Evolutionary conservation across 2,888 invertebrate genomes (phyloP).

Genomic region (Rhagium mordax): DNA sequence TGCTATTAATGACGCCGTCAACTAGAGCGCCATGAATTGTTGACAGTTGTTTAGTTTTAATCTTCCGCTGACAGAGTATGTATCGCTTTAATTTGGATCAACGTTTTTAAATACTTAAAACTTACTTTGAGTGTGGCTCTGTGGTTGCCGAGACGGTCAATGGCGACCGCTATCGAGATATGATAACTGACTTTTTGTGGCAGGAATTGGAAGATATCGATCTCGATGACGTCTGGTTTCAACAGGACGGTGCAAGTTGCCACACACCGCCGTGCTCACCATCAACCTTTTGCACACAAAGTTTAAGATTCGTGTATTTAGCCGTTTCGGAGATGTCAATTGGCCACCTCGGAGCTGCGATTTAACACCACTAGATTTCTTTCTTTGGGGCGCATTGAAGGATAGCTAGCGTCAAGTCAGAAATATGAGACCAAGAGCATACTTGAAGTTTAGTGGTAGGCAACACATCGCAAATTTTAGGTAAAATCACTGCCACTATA

Average conservation of each 20-base stretch:
- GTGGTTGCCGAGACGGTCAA: conserved; percentile 12
- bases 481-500: too few relatives aligned
- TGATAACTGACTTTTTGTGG: conserved; percentile 24
- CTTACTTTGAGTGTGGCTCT: background rate
- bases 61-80: background rate
- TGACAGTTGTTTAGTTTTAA: background rate
- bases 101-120: background rate
- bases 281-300: conserved; percentile 34
- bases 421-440: too few relatives aligned
- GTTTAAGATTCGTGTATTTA: conserved; percentile 11
- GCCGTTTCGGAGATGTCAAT: background rate
- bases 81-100: background rate
- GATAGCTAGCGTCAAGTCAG: too few relatives aligned
- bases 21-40: background rate
- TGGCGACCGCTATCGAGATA: conserved; percentile 25
- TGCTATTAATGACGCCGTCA: background rate
- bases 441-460: too few relatives aligned
- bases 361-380: background rate
- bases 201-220: background rate
- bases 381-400: background rate
- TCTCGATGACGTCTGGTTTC: conserved; percentile 26
- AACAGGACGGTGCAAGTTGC: conserved; percentile 37
- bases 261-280: conserved; percentile 32
- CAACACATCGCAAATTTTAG: too few relatives aligned
- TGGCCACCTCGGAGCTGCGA: background rate